A percentile compares a stretch with the other conserved stretches of the same genome.
phyloP scores from a whole-genome alignment of 2,797 vertebrate species.

The Kryptopterus vitreolus region DNA sequence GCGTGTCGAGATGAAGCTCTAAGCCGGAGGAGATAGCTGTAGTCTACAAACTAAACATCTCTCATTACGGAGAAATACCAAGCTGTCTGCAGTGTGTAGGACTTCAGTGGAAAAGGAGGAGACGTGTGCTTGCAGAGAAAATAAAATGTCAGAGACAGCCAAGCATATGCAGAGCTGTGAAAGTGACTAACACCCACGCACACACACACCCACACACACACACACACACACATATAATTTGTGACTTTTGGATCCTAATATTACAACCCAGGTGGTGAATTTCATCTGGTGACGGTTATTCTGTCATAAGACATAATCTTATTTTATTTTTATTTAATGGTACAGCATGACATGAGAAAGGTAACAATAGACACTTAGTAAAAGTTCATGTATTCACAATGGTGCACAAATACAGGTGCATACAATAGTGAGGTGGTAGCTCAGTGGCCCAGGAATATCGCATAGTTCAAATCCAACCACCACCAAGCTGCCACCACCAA shows the following conservation, averaged over 20 bases:
- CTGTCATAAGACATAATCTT: neutral
- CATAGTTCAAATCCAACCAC: too few species aligned
- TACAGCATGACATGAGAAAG: neutral
- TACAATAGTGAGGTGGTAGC: too few species aligned
- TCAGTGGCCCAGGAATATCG: too few species aligned
- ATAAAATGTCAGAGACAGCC: conserved; percentile 24
- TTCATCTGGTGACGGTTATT: neutral
- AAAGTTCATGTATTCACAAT: neutral
- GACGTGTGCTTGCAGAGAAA: conserved; percentile 12
- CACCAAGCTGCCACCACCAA: too few species aligned
- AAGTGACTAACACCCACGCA: conserved; percentile 2
- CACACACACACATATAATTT: neutral
- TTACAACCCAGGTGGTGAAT: neutral
- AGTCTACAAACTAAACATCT: conserved; percentile 18
- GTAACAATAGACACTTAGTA: neutral
- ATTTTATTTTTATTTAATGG: neutral
- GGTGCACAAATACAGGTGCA: neutral
- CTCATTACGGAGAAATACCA: conserved; percentile 28
- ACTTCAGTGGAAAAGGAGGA: conserved; percentile 23
- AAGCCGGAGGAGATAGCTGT: conserved; percentile 1
- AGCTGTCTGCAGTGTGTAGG: conserved; percentile 23
- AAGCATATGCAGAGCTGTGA: conserved; percentile 10
- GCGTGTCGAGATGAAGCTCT: conserved; percentile 1
- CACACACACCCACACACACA: neutral
- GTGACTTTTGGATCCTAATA: neutral